Base-by-base conservation (phyloP, 2,113 vertebrate species). In the Calypte anna region DNA sequence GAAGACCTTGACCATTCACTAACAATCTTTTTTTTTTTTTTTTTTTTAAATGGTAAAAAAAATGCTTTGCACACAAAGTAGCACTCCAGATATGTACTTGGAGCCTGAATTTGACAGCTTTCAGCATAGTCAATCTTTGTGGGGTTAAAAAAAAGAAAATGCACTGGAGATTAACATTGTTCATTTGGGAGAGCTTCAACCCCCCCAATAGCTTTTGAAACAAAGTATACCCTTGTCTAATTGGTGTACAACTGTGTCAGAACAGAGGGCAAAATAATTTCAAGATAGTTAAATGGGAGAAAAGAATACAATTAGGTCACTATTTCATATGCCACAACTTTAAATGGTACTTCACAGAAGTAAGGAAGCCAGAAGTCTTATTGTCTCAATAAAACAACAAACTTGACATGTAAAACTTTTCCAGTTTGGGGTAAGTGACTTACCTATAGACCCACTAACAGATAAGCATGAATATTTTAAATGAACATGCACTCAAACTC, bases 1-100 rank as follows among this genome's bases (percentile, higher is more conserved):
- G 63, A 91, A 96, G 94, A 88, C 86, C 95, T 96, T 97, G 96
- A 96, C 91, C 91, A 93, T 96, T 97, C 94, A 97, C 96, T 97
- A 97, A 94, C 78, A 93, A 80, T 57, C 84, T 82, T 81, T 63
- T 83, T 83, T 68, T 67, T 86, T 55, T 51, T 27, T 64, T 83
- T 76, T 84, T 75, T 68, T 31, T 86, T 77, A 53, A 91, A 3
- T 10, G 44, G 18, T 1, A 33, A 53, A 53, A 85, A 82, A 48
- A 48, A 75, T 82, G 84, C 90, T 79, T 95, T 88, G 77, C 75
- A 62, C 86, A 88, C 67, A 72, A 91, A 72, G 82, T 86, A 91
- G 89, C n/a, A 85, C 88, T 93, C 89, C 67, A 93, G 94, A 95
- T 95, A 94, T 63, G 86, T 95, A 97, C 80, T 96, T 55, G 86